Conservation (phyloP, 2,888 invertebrate species). For the Ophion costatus region DNA sequence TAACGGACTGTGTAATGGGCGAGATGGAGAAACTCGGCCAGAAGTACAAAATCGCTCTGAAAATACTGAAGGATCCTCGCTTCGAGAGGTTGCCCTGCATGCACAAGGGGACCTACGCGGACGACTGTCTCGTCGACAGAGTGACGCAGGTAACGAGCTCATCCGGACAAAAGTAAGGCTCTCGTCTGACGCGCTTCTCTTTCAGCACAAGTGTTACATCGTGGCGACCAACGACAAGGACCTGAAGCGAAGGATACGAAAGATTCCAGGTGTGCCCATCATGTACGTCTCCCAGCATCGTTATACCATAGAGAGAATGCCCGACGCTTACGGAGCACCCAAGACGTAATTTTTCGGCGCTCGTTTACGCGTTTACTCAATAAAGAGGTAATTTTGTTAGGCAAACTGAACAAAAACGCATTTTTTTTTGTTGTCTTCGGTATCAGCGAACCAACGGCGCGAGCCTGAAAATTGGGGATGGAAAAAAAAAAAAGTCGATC, state of each 20-base stretch:
- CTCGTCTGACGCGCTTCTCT: background rate
- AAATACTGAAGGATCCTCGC: conserved; percentile 96
- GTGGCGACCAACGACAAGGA: conserved; percentile 99
- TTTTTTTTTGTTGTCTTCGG: background rate
- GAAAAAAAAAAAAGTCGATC: background rate
- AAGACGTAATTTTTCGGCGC: conserved; percentile 83
- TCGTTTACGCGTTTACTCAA: background rate
- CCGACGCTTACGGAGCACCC: conserved; percentile 98
- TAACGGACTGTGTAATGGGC: conserved; percentile 98
- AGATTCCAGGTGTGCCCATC: conserved; percentile 99
- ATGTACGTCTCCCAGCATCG: conserved; percentile 98
- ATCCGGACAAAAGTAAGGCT: too few species aligned
- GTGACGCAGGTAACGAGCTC: conserved; percentile 89
- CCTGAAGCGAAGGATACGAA: conserved; percentile 96
- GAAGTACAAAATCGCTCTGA: conserved; percentile 96
- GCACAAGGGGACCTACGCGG: conserved; percentile 99
- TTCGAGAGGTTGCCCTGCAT: conserved; percentile 96
- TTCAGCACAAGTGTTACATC: conserved; percentile 98
- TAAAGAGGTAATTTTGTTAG: background rate
- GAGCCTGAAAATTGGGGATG: background rate
- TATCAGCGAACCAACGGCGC: background rate
- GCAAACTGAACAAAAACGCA: background rate
- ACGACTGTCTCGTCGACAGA: conserved; percentile 98
- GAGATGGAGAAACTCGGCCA: conserved; percentile 98
- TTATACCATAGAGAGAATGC: conserved; percentile 99